Percentiles rank a stretch among this genome's conserved stretches.
phyloP scores from a whole-genome alignment of 2,113 vertebrate species.

The Alligator sinensis region DNA sequence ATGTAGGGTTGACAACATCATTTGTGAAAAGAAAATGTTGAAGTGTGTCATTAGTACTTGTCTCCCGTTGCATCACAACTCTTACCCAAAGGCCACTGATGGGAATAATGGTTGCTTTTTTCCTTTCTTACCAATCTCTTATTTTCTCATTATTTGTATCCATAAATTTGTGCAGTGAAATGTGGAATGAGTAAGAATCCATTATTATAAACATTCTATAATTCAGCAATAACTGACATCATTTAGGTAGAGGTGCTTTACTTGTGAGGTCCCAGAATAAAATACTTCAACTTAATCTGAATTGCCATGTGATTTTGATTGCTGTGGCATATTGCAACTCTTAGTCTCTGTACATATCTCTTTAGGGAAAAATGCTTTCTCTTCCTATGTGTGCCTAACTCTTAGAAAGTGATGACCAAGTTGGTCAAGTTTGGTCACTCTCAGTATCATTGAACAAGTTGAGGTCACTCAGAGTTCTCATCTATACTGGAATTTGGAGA shows the following conservation, averaged over 20 bases:
- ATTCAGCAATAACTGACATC: not conserved
- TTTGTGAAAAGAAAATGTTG: no score
- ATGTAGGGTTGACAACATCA: no score
- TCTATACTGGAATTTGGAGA: not conserved
- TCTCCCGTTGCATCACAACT: not conserved
- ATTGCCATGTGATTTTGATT: no score
- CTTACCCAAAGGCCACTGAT: not conserved
- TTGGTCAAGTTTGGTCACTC: not conserved
- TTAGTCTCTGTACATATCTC: no score
- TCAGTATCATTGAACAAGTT: not conserved
- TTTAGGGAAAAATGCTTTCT: no score
- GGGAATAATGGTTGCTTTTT: not conserved
- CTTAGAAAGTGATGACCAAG: not conserved
- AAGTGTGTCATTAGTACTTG: not conserved
- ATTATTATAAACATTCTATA: not conserved
- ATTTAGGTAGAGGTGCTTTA: not conserved
- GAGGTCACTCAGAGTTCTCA: not conserved
- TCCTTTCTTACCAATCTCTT: not conserved
- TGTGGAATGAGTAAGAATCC: not conserved
- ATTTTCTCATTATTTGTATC: not conserved
- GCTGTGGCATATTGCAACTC: no score
- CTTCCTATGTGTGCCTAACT: no score
- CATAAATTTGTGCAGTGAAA: not conserved
- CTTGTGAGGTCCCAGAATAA: no score
- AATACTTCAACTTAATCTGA: no score